A percentile compares a stretch with the other conserved stretches of the same genome.
Evolutionary conservation across 2,888 invertebrate genomes (phyloP).

Genomic region (Dimorphilus gyrociliatus): DNA sequence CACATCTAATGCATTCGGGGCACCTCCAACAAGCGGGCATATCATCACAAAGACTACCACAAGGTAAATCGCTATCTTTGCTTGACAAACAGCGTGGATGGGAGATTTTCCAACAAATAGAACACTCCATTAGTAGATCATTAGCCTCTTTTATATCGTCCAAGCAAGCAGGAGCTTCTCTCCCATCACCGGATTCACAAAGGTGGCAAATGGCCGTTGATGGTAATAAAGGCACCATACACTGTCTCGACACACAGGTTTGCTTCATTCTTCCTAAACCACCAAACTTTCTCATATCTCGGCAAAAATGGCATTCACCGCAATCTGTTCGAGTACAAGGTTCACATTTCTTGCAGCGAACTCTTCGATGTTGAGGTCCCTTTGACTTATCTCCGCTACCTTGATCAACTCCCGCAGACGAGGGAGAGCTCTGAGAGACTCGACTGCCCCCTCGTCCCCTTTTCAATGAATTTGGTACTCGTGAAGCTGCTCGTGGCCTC

Average conservation of each 20-base stretch:
- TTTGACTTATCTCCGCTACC: no score
- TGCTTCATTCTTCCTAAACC: slow-evolving; percentile 88
- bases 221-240: slow-evolving; percentile 72
- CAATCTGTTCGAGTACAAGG: slow-evolving; percentile 85
- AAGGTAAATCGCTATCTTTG: no score
- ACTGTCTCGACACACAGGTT: slow-evolving; percentile 86
- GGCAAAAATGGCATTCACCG: slow-evolving; percentile 85
- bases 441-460: no score
- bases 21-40: no score
- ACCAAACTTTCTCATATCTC: slow-evolving; percentile 93
- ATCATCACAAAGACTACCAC: slow-evolving; percentile 9
- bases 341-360: slow-evolving; percentile 51
- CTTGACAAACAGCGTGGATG: slow-evolving; percentile 78
- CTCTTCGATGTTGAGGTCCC: slow-evolving; percentile 20
- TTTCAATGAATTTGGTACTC: no score
- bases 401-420: no score
- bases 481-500: no score
- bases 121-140: slow-evolving; percentile 73
- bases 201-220: slow-evolving; percentile 76
- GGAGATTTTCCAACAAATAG: slow-evolving; percentile 82
- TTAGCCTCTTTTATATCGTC: slow-evolving; percentile 35
- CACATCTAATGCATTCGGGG: no score
- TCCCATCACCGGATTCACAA: slow-evolving; percentile 55
- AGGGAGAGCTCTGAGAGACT: no score
- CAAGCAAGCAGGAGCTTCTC: slow-evolving; percentile 34